phyloP scores from a whole-genome alignment of 2,888 invertebrate genomes.

The Ochropleura leucogaster region DNA sequence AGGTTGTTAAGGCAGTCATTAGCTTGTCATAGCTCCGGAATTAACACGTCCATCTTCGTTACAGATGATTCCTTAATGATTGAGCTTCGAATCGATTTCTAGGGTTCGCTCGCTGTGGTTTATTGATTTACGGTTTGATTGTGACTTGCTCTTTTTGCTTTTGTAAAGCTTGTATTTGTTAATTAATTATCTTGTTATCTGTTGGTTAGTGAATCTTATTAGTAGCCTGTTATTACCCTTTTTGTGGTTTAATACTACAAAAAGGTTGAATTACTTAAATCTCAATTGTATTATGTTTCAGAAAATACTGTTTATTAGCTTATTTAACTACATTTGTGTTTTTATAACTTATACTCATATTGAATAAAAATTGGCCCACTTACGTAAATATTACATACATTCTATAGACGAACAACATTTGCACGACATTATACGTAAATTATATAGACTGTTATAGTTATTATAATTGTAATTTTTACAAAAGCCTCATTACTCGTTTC shows the following conservation, averaged over 20 bases:
- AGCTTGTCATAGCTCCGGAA: constrained; percentile 68
- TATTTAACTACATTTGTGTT: too few relatives aligned
- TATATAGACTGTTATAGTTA: too few relatives aligned
- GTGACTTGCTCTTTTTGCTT: constrained; percentile 86
- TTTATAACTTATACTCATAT: too few relatives aligned
- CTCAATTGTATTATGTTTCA: too few relatives aligned
- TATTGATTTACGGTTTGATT: constrained; percentile 87
- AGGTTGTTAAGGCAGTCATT: constrained; percentile 69
- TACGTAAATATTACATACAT: too few relatives aligned
- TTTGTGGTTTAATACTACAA: too few relatives aligned
- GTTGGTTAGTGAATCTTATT: constrained; percentile 49
- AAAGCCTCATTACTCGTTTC: constrained; percentile 74
- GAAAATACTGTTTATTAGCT: too few relatives aligned
- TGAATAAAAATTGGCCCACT: too few relatives aligned
- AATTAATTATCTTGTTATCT: constrained; percentile 79
- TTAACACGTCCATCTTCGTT: constrained; percentile 88
- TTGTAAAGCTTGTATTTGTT: constrained; percentile 69
- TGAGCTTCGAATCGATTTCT: constrained; percentile 85
- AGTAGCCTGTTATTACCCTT: not conserved
- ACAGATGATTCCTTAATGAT: constrained; percentile 89
- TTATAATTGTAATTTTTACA: too few relatives aligned
- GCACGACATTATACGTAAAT: too few relatives aligned
- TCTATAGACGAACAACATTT: too few relatives aligned
- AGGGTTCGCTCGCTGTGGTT: constrained; percentile 84
- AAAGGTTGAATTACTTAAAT: too few relatives aligned